Base-by-base conservation (phyloP, 2,888 invertebrate genomes). In the Sminthurides aquaticus region DNA sequence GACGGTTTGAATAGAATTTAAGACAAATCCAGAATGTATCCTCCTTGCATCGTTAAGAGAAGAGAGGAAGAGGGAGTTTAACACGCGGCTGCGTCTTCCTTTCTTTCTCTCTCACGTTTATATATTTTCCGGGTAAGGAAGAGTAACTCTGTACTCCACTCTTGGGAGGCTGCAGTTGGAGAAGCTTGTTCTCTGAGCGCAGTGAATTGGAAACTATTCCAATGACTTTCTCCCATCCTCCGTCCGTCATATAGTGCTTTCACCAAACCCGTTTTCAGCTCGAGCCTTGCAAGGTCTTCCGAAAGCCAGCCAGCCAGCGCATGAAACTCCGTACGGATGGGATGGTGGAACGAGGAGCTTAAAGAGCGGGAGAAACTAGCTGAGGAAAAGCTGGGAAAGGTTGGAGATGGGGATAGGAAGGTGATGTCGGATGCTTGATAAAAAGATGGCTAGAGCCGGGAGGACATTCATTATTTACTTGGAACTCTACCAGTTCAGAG, bases 41-140 rank as follows among this genome's bases (percentile, higher is more conserved):
- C n/a, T n/a, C n/a, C n/a, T n/a, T n/a, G n/a, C n/a, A n/a, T n/a
- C n/a, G 43, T 15, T 34, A 15, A 34, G 43, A 15, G 43, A 34
- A 5, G 43, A 15, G 43, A 34, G 43, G 43, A 34, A 34, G 43
- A 34, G 43, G 15, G 15, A 34, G 43, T 34, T 34, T 34, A 34
- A 34, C 15, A 34, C 43, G 43, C 43, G 43, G 43, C 43, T 34
- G 43, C 55, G 24, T 55, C 55, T 55, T 49, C 49, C 3, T 49
- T 49, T 49, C 22, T 3, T 55, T 55, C 55, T 55, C 20, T 52
- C 52, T n/a, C 20, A 5, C 52, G 20, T 52, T 52, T n/a, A 22
- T 52, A 20, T n/a, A 15, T 22, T 20, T 5, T 5, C 52, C 52
- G 20, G 5, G 52, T 5, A 20, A 52, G 5, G 22, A 52, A 52